Base-by-base conservation (phyloP, 2,113 vertebrate species). In the Osmerus eperlanus region DNA sequence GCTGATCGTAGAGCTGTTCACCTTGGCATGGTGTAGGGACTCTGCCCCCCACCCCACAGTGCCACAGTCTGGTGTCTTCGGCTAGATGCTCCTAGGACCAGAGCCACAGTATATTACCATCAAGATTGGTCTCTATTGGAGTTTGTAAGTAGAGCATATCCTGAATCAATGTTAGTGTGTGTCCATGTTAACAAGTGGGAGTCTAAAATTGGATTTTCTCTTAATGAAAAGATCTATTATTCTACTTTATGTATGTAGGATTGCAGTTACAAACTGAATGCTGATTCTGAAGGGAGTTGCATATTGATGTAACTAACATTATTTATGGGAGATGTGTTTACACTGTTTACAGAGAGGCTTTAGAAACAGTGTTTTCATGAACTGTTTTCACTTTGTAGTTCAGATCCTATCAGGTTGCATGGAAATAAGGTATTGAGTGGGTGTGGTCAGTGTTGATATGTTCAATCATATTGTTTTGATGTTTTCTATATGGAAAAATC, bases 391-490 rank as follows among this genome's bases (percentile, higher is more conserved):
- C 14, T 41, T 58, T 56, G 76, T 65, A 75, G 29, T 25, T 76
- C 78, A 82, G 70, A 62, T 70, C 78, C 87, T 89, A 89, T 91
- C 87, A 77, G 81, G 88, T 89, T 83, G 25, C 68, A 78, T 71
- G 74, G 84, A 88, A 89, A 81, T 75, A 80, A 63, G 70, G 67
- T 67, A 29, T 68, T 52, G 68, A 76, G 67, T 60, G 21, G 68
- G 68, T 65, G 80, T 78, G 77, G 75, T 53, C 70, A 73, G 6
- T 12, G 41, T 11, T 9, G 41, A 12, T 47, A 11, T 47, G 41
- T 2, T 47, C 41, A 47, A 47, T 47, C 41, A 47, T 11, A 12
- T 2, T 65, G 2, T 65, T 36, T 19, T 3, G 9, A 47, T 47
- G 2, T 47, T 32, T 28, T 28, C 23, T 15, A 12, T 2, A 18